Percentiles rank a stretch among this genome's conserved stretches.
Evolutionary conservation across 2,113 vertebrate genomes (phyloP).

Genomic region (Channa maculata): DNA sequence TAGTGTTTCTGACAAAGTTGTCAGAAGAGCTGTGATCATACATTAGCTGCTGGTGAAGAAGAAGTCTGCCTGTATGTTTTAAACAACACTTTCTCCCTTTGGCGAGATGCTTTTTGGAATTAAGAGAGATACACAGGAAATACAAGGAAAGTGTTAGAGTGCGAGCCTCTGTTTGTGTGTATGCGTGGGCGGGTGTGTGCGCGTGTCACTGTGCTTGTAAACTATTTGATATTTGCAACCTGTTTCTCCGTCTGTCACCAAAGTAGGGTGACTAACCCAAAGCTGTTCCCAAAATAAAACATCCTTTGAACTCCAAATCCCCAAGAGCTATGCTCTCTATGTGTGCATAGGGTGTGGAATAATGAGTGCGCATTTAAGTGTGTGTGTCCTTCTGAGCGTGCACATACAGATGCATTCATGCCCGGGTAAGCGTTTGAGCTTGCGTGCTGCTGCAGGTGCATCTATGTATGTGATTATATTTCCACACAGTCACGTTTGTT

Average conservation of each 20-base stretch:
- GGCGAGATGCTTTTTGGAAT: slow-evolving; percentile 48
- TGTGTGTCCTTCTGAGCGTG: background rate
- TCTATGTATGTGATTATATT: slow-evolving; percentile 18
- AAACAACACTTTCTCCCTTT: slow-evolving; percentile 41
- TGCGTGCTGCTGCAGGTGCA: slow-evolving; percentile 13
- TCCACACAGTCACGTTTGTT: slow-evolving; percentile 37
- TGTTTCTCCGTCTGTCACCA: slow-evolving; percentile 73
- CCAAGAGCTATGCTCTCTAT: slow-evolving; percentile 23
- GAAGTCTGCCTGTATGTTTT: slow-evolving; percentile 20
- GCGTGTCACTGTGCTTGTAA: slow-evolving; percentile 38
- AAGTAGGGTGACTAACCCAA: slow-evolving; percentile 67
- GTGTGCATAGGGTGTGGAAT: background rate
- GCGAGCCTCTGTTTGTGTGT: slow-evolving; percentile 15
- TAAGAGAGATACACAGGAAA: slow-evolving; percentile 32
- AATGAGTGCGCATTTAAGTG: background rate
- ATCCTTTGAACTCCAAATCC: slow-evolving; percentile 72
- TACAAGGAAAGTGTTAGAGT: slow-evolving; percentile 14
- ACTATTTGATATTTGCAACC: slow-evolving; percentile 72
- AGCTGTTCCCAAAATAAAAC: slow-evolving; percentile 72
- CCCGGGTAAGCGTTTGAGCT: background rate
- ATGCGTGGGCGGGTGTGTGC: slow-evolving; percentile 11
- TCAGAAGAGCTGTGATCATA: slow-evolving; percentile 55
- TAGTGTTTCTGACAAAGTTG: slow-evolving; percentile 55
- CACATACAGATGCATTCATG: background rate
- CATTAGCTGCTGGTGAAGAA: slow-evolving; percentile 43